Percentiles rank a stretch among this genome's conserved stretches.
Evolutionary conservation across 2,888 invertebrate genomes (phyloP).

Genomic region (Oligia strigilis): DNA sequence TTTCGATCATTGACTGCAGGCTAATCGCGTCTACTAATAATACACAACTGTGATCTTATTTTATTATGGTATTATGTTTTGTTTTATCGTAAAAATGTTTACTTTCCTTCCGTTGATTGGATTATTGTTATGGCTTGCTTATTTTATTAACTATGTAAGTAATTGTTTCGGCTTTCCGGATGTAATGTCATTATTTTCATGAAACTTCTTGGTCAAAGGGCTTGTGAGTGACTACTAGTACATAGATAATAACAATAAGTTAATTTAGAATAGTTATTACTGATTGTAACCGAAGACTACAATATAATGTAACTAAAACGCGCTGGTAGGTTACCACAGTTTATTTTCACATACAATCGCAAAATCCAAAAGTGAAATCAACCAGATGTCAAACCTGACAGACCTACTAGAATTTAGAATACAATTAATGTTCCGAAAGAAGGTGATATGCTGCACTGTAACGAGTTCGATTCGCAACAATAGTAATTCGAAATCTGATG

Average conservation of each 20-base stretch:
- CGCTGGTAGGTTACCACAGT: no score
- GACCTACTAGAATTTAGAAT: no score
- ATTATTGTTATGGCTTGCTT: conserved; percentile 19
- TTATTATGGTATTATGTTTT: conserved; percentile 48
- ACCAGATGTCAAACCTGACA: no score
- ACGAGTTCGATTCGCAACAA: no score
- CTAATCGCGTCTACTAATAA: conserved; percentile 66
- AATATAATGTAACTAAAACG: no score
- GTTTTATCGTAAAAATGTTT: conserved; percentile 30
- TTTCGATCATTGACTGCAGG: conserved; percentile 79
- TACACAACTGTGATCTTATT: conserved; percentile 60
- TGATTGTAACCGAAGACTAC: no score
- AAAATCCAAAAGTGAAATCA: no score
- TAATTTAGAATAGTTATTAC: no score
- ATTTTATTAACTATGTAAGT: background rate
- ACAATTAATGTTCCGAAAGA: no score
- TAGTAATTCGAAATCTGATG: background rate
- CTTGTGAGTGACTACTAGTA: background rate
- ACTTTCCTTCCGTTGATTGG: conserved; percentile 47
- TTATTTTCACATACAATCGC: no score
- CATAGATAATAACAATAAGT: no score
- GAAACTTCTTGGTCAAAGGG: background rate
- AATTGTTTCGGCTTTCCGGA: background rate
- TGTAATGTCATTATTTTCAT: background rate
- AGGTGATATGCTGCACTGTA: no score